Conservation (phyloP, 2,888 invertebrate species). For the Cacoxenus indagator region DNA sequence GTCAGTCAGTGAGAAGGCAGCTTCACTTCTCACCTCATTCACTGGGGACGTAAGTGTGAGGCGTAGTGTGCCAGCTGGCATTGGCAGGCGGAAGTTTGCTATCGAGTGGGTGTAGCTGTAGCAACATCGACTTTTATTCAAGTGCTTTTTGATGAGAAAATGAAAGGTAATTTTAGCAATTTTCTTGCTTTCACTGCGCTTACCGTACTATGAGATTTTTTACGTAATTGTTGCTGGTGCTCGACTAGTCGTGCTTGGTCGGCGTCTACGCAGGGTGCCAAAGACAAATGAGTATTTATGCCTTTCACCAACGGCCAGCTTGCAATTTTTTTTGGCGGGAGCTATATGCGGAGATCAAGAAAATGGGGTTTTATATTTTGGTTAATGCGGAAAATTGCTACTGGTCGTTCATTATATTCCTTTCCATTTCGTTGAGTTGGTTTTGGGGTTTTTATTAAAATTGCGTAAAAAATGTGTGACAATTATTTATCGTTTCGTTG, state of each 20-base stretch:
- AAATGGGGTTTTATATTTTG: constrained; percentile 17
- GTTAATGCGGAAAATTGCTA: constrained; percentile 18
- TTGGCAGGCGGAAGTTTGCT: constrained; percentile 13
- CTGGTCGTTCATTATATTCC: constrained; percentile 1
- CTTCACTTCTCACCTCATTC: not conserved
- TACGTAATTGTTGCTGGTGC: not conserved
- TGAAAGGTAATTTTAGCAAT: constrained; percentile 69
- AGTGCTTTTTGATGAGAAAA: constrained; percentile 69
- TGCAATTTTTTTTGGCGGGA: not conserved
- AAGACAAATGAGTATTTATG: constrained; percentile 60
- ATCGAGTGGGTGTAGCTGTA: not conserved
- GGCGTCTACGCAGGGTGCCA: constrained; percentile 35
- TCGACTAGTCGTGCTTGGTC: not conserved
- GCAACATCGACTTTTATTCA: constrained; percentile 47
- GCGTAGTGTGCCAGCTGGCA: constrained; percentile 22
- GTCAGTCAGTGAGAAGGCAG: not conserved
- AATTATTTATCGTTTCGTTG: not conserved
- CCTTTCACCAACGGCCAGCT: constrained; percentile 18
- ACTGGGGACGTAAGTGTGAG: constrained; percentile 43
- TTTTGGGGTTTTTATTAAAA: constrained; percentile 18
- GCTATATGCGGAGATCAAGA: not conserved
- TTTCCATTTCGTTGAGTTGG: not conserved
- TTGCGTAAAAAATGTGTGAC: not conserved
- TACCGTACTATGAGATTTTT: not conserved
- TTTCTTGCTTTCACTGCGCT: constrained; percentile 29